These are phyloP conservation scores for Ctena decussata DNA, from an alignment of 2,888 invertebrate genomes.

Conservation along the genomic window DNA sequence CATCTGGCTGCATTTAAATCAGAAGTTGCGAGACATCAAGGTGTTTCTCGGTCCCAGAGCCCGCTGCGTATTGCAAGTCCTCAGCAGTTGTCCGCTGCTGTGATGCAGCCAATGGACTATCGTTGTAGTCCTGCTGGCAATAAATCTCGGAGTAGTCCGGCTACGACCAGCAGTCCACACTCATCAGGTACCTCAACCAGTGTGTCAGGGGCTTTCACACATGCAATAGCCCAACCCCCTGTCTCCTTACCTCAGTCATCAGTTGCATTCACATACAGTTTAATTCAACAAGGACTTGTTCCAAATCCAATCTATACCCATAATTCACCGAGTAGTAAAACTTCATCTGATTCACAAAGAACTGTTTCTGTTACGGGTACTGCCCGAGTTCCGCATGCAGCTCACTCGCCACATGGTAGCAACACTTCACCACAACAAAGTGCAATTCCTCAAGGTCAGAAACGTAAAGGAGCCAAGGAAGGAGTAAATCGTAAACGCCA, in stretches of 20 bases:
- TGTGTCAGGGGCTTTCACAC: slow-evolving; percentile 63
- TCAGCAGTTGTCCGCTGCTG: slow-evolving; percentile 77
- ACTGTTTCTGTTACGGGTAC: slow-evolving; percentile 65
- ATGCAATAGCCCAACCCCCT: slow-evolving; percentile 80
- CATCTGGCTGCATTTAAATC: slow-evolving; percentile 73
- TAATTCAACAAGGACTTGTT: slow-evolving; percentile 87
- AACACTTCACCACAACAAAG: slow-evolving; percentile 26
- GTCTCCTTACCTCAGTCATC: slow-evolving; percentile 79
- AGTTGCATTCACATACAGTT: slow-evolving; percentile 78
- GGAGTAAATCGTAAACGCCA: slow-evolving; percentile 72
- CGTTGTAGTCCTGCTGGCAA: slow-evolving; percentile 68
- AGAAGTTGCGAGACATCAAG: slow-evolving; percentile 60
- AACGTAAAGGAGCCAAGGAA: slow-evolving; percentile 75
- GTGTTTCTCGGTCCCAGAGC: slow-evolving; percentile 77
- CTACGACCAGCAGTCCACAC: slow-evolving; percentile 53
- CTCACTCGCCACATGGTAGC: slow-evolving; percentile 62
- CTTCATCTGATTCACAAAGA: slow-evolving; percentile 56
- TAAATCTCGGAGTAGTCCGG: slow-evolving; percentile 65
- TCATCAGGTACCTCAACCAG: slow-evolving; percentile 44
- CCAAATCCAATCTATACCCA: slow-evolving; percentile 86
- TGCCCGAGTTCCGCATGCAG: slow-evolving; percentile 57
- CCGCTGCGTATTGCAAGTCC: slow-evolving; percentile 81
- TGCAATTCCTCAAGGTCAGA: slow-evolving; percentile 64
- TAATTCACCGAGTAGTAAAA: slow-evolving; percentile 57
- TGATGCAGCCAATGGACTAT: slow-evolving; percentile 83